Base-by-base conservation (phyloP, 2,113 vertebrate genomes). In the Lasiurus cinereus region DNA sequence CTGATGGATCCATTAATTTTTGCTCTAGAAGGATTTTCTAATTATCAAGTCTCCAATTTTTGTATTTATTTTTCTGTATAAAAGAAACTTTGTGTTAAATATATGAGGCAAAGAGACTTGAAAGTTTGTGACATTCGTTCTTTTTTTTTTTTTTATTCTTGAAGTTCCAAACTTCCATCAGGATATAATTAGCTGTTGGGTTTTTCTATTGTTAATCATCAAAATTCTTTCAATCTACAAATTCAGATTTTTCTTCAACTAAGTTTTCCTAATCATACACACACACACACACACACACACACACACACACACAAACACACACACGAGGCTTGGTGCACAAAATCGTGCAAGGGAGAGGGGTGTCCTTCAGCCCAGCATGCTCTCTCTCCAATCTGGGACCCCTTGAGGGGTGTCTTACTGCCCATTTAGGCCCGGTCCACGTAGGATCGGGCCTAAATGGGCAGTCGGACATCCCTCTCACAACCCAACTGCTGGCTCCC, bases 151-250 rank as follows among this genome's bases (percentile, higher is more conserved):
- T 39, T 33, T 87, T 85, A 91, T 48, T 43, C 54, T 66, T 80
- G 27, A 86, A 93, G 83, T 93, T 84, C 29, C 93, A 93, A 94
- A 83, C 33, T 59, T 50, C 43, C 22, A 87, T 54, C 8, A 93
- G 46, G n/a, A 83, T 74, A 54, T 62, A 83, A 84, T 79, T 91
- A 50, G 29, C 16, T 52, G 11, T 33, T 83, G n/a, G 24, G 22
- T 27, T 66, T 0, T 77, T 29, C 39, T 64, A 87, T 64, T 73
- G 33, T 64, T 93, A 95, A 79, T 86, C 72, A 64, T 80, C 59
- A 87, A 90, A 70, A 14, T 5, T 79, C n/a, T 89, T 89, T 89
- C 46, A 82, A 52, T 54, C 1, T 85, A 86, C 0, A 95, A 62
- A 79, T 48, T 80, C 14, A 46, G 18, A 24, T 10, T 88, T 95